Evolutionary conservation across 1,140 invertebrate species (phyloP).

Genomic region (Seison nebaliae): DNA sequence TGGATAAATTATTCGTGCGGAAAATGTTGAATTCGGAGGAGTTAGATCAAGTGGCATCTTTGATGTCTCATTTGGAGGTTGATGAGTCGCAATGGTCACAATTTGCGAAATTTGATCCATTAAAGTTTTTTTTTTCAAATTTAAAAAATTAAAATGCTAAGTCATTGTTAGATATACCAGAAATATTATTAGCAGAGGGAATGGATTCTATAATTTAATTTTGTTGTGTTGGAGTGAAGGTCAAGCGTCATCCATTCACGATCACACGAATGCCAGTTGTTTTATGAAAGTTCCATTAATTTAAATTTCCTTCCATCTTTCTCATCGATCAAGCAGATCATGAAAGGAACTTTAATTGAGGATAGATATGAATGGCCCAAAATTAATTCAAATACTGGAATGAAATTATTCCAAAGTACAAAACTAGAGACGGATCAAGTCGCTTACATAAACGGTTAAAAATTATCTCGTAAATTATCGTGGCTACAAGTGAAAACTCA

Average conservation of each 20-base stretch:
- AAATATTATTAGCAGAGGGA: conserved; percentile 69
- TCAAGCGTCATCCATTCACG: conserved; percentile 73
- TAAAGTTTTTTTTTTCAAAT: too few species aligned
- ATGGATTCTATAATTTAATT: conserved; percentile 91
- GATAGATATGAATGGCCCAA: conserved; percentile 46
- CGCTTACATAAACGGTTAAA: conserved; percentile 74
- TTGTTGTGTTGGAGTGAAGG: conserved; percentile 83
- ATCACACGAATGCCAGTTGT: conserved; percentile 78
- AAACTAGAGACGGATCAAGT: conserved; percentile 45
- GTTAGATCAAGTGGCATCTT: too few species aligned
- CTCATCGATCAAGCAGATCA: background rate
- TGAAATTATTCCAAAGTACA: conserved; percentile 37
- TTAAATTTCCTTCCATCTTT: background rate
- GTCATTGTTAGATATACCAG: conserved; percentile 48
- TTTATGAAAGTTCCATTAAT: conserved; percentile 50
- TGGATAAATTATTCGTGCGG: too few species aligned
- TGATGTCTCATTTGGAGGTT: too few species aligned
- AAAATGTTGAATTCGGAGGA: too few species aligned
- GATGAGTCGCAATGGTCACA: too few species aligned
- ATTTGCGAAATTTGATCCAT: conserved; percentile 71
- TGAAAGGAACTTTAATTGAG: conserved; percentile 33
- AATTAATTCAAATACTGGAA: conserved; percentile 18
- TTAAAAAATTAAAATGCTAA: too few species aligned
- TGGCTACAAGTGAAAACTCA: background rate
- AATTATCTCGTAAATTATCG: background rate